These are phyloP conservation scores for Anniella stebbinsi DNA, from an alignment of 2,797 vertebrate species.

Conservation along the genomic window DNA sequence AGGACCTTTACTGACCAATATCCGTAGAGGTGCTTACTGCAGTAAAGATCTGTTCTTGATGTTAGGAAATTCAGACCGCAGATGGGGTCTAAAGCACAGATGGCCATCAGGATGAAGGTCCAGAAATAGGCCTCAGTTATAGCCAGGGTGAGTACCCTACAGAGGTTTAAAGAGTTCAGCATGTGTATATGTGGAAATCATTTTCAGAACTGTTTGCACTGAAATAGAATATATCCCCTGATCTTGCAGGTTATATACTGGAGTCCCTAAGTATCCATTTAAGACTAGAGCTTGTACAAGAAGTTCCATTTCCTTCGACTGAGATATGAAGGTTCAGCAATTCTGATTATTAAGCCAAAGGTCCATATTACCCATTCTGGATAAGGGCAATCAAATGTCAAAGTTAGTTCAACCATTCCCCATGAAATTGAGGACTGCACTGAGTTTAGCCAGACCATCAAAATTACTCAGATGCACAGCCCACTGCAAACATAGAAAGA, in stretches of 20 bases:
- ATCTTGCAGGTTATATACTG: not conserved
- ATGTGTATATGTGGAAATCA: not conserved
- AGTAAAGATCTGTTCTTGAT: not conserved
- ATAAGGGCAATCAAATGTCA: slow-evolving; percentile 25
- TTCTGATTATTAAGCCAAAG: slow-evolving; percentile 7
- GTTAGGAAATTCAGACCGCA: not conserved
- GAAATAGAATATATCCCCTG: slow-evolving; percentile 7
- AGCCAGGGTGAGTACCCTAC: not conserved
- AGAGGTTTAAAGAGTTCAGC: not conserved
- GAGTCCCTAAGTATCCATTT: not conserved
- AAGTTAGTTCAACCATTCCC: slow-evolving; percentile 12
- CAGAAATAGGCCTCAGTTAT: not conserved
- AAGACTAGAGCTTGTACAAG: slow-evolving; percentile 3
- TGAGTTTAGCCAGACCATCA: not conserved
- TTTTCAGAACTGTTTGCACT: slow-evolving; percentile 17
- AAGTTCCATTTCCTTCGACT: slow-evolving; percentile 10
- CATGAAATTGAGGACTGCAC: not conserved
- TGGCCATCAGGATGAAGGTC: not conserved
- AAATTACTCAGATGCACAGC: not conserved
- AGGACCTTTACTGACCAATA: too few species aligned
- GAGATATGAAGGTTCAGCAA: slow-evolving; percentile 15
- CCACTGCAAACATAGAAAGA: not conserved
- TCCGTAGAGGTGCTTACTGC: not conserved
- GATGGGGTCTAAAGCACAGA: not conserved
- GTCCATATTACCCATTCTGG: slow-evolving; percentile 3